Evolutionary conservation across 2,888 invertebrate genomes (phyloP).

Genomic region (Parnassius orleans): DNA sequence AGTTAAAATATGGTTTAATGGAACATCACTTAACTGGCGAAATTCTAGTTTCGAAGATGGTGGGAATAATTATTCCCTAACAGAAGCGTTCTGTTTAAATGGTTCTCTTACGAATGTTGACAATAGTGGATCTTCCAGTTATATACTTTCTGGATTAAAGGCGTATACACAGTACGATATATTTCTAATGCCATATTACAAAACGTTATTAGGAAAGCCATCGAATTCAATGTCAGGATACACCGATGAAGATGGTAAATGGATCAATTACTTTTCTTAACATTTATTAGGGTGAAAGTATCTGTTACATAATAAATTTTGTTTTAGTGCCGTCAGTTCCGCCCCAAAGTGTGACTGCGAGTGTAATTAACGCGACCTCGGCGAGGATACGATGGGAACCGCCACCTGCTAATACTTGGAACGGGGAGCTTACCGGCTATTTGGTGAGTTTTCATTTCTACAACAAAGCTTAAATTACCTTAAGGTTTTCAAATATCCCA

Average conservation of each 20-base stretch:
- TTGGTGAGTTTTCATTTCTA: constrained; percentile 82
- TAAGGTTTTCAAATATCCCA: no score
- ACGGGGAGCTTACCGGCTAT: constrained; percentile 92
- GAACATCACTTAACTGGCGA: constrained; percentile 71
- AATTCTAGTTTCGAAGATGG: constrained; percentile 62
- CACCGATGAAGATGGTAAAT: constrained; percentile 90
- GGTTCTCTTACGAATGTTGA: constrained; percentile 86
- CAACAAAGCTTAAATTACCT: constrained; percentile 5
- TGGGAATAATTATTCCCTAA: constrained; percentile 49
- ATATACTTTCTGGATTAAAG: constrained; percentile 87
- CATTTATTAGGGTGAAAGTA: constrained; percentile 37
- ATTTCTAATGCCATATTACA: constrained; percentile 94
- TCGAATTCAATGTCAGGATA: constrained; percentile 93
- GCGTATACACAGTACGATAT: constrained; percentile 95
- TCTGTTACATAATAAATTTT: constrained; percentile 39
- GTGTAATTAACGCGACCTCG: constrained; percentile 90
- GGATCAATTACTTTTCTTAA: constrained; percentile 32
- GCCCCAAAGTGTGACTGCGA: constrained; percentile 88
- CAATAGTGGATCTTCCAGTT: constrained; percentile 86
- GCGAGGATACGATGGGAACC: constrained; percentile 92
- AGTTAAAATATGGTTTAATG: constrained; percentile 83
- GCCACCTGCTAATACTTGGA: constrained; percentile 87
- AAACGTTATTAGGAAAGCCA: constrained; percentile 93
- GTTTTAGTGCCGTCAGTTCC: constrained; percentile 87
- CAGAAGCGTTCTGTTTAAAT: constrained; percentile 68